Base-by-base conservation (phyloP, 2,888 invertebrate species). In the Rhodophaea formosa region DNA sequence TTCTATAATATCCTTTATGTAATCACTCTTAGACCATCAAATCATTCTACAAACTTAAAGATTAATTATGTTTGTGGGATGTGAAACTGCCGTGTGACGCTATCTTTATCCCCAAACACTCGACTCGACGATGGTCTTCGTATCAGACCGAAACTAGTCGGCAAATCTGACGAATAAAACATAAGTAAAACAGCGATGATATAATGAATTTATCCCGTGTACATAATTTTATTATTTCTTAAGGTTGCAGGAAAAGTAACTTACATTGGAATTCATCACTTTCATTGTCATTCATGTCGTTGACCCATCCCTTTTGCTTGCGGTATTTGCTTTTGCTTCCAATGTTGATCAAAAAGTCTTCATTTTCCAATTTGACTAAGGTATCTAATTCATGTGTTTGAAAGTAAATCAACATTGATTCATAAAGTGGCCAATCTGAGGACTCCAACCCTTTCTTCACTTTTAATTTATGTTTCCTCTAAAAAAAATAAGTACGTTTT, bases 401-500 rank as follows among this genome's bases (percentile, higher is more conserved):
- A 61, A 80, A 82, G 69, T 87, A 88, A 23, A 65, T 69, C 16
- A 83, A 62, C 84, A 89, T 78, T 0, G 72, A 58, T 0, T 80
- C 77, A 60, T 88, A 91, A 0, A 88, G 63, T 0, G 82, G 74
- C 91, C 91, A 91, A 23, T 82, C 77, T 3, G 75, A 72, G 1
- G 68, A 59, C 3, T 74, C 75, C 0, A 66, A 65, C 10, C 79
- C 76, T 53, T 80, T 84, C 56, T 79, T 83, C 12, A 84, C 39
- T 67, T 78, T 79, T 43, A 82, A 59, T 12, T 88, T 80, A 66
- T 88, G 83, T 67, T 89, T 91, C 57, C 90, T 82, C 88, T 90
- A 68, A 7, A 76, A 79, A 23, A 6, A 47, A 47, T 23, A 12
- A 8, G 29, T 1, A 12, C 1, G 2, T 12, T 17, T 3, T 12